These are phyloP conservation scores for Loris lydekkerianus DNA, from an alignment of 2,797 vertebrate species.

Conservation along the genomic window DNA sequence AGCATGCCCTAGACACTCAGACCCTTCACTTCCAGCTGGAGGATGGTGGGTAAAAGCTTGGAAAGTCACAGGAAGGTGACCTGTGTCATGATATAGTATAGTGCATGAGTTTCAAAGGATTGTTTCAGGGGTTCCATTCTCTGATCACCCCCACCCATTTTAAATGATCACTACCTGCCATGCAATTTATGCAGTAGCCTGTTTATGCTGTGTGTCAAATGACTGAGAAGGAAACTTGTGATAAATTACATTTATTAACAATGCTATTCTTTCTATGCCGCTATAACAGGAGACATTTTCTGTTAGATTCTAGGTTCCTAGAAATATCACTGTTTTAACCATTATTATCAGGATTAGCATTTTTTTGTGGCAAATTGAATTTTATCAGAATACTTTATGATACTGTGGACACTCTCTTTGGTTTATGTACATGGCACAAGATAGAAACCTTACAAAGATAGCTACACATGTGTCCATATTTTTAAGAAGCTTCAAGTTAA, in stretches of 20 bases:
- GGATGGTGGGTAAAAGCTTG: neutral
- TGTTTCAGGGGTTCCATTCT: neutral
- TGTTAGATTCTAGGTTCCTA: neutral
- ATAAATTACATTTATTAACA: neutral
- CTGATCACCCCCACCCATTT: neutral
- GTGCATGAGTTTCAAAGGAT: neutral
- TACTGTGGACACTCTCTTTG: neutral
- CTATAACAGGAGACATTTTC: constrained; percentile 49
- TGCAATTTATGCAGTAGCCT: neutral
- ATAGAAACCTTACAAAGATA: constrained; percentile 5
- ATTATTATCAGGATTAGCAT: neutral
- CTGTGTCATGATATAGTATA: neutral
- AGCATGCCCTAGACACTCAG: neutral
- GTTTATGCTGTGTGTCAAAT: neutral
- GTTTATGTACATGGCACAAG: neutral
- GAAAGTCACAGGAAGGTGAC: neutral
- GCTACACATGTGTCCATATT: neutral
- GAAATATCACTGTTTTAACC: neutral
- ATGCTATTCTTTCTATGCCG: neutral
- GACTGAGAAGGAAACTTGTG: neutral
- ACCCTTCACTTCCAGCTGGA: neutral
- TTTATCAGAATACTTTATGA: neutral
- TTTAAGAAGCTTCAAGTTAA: constrained; percentile 47
- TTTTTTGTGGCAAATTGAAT: constrained; percentile 32
- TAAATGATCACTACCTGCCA: neutral